These are phyloP conservation scores for Harpagifer antarcticus DNA, from an alignment of 2,797 vertebrate species.

Conservation along the genomic window DNA sequence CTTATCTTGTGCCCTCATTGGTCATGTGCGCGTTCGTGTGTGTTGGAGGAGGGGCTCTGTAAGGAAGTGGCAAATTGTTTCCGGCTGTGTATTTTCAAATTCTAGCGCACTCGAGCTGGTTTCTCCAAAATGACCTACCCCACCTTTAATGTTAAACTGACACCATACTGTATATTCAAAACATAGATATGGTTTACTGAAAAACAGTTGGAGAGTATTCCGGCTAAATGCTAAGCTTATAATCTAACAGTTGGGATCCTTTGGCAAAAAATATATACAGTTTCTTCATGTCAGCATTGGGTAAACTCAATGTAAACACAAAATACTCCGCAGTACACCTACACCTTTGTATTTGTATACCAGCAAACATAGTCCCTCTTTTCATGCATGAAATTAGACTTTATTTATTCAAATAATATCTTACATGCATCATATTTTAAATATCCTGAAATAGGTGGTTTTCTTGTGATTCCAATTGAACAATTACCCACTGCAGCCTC, in stretches of 20 bases:
- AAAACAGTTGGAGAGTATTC: background rate
- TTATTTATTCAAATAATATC: background rate
- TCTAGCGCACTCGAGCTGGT: too few species aligned
- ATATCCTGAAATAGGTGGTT: background rate
- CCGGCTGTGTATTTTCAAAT: too few species aligned
- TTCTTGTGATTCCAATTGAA: background rate
- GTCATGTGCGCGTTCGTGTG: too few species aligned
- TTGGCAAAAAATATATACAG: too few species aligned
- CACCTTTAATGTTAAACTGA: too few species aligned
- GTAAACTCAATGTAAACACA: background rate
- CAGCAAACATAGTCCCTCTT: background rate
- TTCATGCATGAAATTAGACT: background rate
- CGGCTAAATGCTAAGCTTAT: too few species aligned
- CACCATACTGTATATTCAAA: background rate
- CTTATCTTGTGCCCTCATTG: too few species aligned
- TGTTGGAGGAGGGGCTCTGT: too few species aligned
- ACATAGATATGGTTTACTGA: background rate
- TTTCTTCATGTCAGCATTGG: background rate
- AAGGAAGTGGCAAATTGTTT: too few species aligned
- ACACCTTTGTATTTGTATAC: background rate
- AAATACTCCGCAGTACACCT: background rate
- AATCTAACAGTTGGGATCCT: background rate
- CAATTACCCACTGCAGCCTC: background rate
- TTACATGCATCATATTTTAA: background rate
- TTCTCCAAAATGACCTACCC: too few species aligned